Evolutionary conservation across 2,113 vertebrate species (phyloP).

Genomic region (Zosterops japonicus): DNA sequence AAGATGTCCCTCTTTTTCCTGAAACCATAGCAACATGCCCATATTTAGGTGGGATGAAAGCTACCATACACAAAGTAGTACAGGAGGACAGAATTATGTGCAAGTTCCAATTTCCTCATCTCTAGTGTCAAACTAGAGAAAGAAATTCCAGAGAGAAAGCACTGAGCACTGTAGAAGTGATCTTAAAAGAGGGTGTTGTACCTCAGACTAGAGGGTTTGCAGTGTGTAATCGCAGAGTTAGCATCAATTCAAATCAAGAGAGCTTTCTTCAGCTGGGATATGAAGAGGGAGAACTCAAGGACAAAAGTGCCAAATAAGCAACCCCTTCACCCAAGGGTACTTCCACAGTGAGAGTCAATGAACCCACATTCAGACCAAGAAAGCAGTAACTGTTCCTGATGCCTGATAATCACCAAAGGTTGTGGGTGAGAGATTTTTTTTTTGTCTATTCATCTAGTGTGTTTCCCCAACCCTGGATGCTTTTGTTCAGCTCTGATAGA

Average conservation of each 20-base stretch:
- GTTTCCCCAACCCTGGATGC: neutral
- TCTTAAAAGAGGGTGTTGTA: neutral
- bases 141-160: neutral
- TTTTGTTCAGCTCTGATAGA: neutral
- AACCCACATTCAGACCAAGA: neutral
- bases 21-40: neutral
- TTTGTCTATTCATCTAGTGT: neutral
- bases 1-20: neutral
- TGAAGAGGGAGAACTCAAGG: neutral
- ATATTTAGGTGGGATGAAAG: neutral
- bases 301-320: neutral
- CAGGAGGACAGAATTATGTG: neutral
- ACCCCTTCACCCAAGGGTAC: neutral
- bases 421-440: neutral
- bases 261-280: neutral
- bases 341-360: neutral
- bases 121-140: neutral
- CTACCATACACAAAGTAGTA: neutral
- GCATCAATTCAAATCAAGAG: neutral
- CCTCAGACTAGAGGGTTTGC: neutral
- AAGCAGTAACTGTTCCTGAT: neutral
- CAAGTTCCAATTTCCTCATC: fast-evolving
- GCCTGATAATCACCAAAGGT: neutral
- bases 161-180: neutral
- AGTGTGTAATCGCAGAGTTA: neutral